Evolutionary conservation across 2,888 invertebrate genomes (phyloP).

Genomic region (Lasioglossum lativentre): DNA sequence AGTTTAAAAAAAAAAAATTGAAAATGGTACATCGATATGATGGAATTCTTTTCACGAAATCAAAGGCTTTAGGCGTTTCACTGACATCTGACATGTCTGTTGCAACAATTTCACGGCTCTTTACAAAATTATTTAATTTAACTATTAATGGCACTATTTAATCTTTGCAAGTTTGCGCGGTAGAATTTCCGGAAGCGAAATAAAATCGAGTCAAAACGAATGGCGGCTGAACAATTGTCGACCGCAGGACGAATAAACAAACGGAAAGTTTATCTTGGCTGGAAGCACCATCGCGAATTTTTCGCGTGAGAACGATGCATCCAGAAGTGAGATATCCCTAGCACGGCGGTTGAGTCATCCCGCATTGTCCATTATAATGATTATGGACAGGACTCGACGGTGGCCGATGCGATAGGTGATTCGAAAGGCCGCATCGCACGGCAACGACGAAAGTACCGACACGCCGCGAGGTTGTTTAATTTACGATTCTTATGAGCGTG

Average conservation of each 20-base stretch:
- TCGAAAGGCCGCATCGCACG: background rate
- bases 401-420: background rate
- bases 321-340: slow-evolving; percentile 1
- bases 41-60: too few species aligned
- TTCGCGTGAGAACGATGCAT: background rate
- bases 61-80: too few species aligned
- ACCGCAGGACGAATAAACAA: background rate
- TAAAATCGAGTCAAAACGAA: background rate
- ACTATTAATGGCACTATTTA: too few species aligned
- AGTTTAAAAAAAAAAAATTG: too few species aligned
- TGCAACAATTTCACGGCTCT: too few species aligned
- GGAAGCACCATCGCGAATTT: background rate
- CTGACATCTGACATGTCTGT: too few species aligned
- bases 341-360: slow-evolving; percentile 2
- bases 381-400: slow-evolving; percentile 4
- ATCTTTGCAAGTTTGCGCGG: background rate
- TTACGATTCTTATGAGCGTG: slow-evolving; percentile 33
- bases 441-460: slow-evolving; percentile 8
- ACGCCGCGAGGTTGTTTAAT: slow-evolving; percentile 26
- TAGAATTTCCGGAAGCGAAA: background rate
- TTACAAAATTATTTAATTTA: too few species aligned
- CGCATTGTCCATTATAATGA: slow-evolving; percentile 8
- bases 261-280: background rate
- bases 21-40: too few species aligned
- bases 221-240: background rate